Base-by-base conservation (phyloP, 2,113 vertebrate genomes). In the Rhadina sibilatrix region DNA sequence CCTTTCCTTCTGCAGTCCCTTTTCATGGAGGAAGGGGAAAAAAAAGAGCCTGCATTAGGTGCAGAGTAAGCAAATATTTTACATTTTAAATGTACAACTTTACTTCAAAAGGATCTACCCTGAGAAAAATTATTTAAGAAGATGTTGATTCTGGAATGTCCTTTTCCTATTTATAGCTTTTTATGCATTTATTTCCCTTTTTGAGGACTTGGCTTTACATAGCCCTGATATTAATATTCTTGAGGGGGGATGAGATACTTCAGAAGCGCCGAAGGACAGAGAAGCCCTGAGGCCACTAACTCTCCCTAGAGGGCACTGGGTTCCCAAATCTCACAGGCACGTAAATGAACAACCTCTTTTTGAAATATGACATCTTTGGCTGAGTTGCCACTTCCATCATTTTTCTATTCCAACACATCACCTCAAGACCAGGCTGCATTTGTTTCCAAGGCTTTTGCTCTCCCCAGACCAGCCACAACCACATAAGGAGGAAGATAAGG, bases 251-350 rank as follows among this genome's bases (percentile, higher is more conserved):
- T 50, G 49, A 96, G 33, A 10, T 33, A 50, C 85, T 92, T 84
- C 75, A 89, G 25, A 84, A 94, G 88, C 0, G 2, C 57, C 10
- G 0, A 94, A 93, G 80, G 93, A 93, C 42, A 64, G n/a, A 94
- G 88, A 92, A 96, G 72, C 88, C 94, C 86, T 23, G 49, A 92
- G 90, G 96, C 93, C 88, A 61, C 38, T 46, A 54, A 84, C 52
- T 65, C 64, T 90, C 61, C 31, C 49, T 30, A n/a, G 68, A n/a
- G 68, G 57, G 94, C 9, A 0, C 14, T 0, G 1, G 35, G 68
- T 40, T 92, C 78, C 84, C 75, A 91, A 77, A 83, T 66, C 82
- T 42, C 80, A 60, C 0, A 3, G 50, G 54, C 7, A 3, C 30
- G 28, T 86, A 81, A 75, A 89, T 24, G 59, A 92, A 76, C n/a